A percentile compares a stretch with the other conserved stretches of the same genome.
Conservation (phyloP, 2,113 vertebrate species). For the Gulo gulo region DNA sequence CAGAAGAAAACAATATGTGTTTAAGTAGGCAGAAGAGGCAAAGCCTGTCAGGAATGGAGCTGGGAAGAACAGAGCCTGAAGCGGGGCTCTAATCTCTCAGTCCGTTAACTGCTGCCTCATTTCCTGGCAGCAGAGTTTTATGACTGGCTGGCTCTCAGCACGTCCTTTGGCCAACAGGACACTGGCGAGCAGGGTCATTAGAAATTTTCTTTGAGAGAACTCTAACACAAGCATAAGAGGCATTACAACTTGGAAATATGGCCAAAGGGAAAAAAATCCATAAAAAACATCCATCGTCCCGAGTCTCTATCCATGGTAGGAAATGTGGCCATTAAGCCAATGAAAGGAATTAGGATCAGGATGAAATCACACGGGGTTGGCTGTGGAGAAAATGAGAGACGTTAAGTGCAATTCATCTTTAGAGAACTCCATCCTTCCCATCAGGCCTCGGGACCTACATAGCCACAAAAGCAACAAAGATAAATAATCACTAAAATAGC, state of each 20-base stretch:
- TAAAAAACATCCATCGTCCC: background rate
- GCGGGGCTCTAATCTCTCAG: background rate
- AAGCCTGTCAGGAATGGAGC: background rate
- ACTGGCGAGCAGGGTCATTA: background rate
- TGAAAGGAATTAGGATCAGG: slow-evolving; percentile 56
- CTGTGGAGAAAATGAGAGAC: slow-evolving; percentile 37
- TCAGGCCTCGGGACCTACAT: background rate
- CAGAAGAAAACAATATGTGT: slow-evolving; percentile 27
- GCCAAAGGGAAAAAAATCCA: slow-evolving; percentile 54
- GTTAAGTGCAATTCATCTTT: slow-evolving; percentile 59
- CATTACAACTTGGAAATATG: slow-evolving; percentile 51
- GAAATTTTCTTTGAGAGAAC: slow-evolving; percentile 64
- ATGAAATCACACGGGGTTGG: slow-evolving; percentile 48
- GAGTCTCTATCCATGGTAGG: slow-evolving; percentile 4
- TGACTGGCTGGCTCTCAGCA: background rate
- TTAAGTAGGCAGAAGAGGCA: background rate
- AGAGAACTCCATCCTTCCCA: slow-evolving; percentile 31
- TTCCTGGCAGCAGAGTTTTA: slow-evolving; percentile 38
- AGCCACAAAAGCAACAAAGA: slow-evolving; percentile 49
- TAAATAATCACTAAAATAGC: slow-evolving; percentile 34
- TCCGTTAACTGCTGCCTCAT: background rate
- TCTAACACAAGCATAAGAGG: background rate
- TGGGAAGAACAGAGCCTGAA: background rate
- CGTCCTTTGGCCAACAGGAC: slow-evolving; percentile 38
- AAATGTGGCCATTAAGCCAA: slow-evolving; percentile 50